Conservation (phyloP, 2,888 invertebrate genomes). For the Apodemia zela region DNA sequence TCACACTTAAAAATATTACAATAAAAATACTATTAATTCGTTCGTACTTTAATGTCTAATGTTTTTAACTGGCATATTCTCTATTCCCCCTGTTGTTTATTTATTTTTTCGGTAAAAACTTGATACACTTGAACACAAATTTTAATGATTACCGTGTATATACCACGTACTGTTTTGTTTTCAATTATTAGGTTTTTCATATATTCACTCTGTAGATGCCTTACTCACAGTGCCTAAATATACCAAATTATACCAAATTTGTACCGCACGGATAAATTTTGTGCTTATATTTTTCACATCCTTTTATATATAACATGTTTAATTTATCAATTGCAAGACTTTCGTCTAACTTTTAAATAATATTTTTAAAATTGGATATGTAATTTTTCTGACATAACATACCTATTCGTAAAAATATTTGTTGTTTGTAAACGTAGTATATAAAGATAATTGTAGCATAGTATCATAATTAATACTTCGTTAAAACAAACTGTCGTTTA, state of each 20-base stretch:
- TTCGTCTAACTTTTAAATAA: neutral
- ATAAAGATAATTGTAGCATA: constrained; percentile 6
- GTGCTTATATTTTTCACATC: constrained; percentile 66
- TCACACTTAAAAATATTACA: too few species aligned
- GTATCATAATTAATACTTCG: neutral
- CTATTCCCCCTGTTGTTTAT: too few species aligned
- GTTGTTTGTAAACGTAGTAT: constrained; percentile 9
- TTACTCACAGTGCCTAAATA: constrained; percentile 90
- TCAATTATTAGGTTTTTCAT: constrained; percentile 27
- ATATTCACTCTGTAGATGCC: constrained; percentile 90
- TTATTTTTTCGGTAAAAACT: too few species aligned
- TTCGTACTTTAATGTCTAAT: too few species aligned
- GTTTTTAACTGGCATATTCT: too few species aligned
- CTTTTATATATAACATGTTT: constrained; percentile 42
- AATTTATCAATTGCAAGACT: neutral
- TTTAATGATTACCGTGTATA: neutral
- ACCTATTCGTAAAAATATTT: neutral
- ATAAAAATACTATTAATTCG: too few species aligned
- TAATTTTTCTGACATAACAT: neutral
- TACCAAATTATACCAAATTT: constrained; percentile 75
- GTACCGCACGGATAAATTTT: constrained; percentile 65
- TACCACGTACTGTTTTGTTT: constrained; percentile 17
- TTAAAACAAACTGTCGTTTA: constrained; percentile 2
- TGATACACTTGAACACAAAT: too few species aligned
- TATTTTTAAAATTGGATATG: constrained; percentile 1